Conservation (phyloP, 2,113 vertebrate species). For the Hippolais icterina region DNA sequence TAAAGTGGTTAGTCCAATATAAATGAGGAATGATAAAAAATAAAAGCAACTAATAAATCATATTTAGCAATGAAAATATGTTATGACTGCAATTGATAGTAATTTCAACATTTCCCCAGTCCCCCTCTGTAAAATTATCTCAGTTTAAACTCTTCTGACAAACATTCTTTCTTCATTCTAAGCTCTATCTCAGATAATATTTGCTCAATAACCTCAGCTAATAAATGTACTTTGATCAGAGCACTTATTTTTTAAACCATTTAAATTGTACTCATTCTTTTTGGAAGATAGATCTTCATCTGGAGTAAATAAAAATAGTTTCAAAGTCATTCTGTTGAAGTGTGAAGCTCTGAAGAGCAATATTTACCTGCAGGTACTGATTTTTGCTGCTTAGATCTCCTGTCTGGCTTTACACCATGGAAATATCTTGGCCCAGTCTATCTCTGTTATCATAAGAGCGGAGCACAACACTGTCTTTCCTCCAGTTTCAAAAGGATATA, state of each 20-base stretch:
- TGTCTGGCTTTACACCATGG: background rate
- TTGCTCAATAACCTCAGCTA: background rate
- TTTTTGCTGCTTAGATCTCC: background rate
- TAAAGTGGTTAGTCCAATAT: background rate
- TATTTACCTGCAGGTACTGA: background rate
- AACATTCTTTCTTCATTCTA: background rate
- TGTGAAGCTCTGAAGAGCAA: background rate
- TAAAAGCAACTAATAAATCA: slow-evolving; percentile 32
- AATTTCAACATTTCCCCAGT: background rate
- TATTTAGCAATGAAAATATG: slow-evolving; percentile 19
- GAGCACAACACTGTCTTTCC: background rate
- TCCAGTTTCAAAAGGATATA: background rate
- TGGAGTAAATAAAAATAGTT: background rate
- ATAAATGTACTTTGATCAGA: background rate
- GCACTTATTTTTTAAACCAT: background rate
- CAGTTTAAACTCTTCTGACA: slow-evolving; percentile 10
- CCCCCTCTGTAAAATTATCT: background rate
- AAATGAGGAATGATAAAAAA: slow-evolving; percentile 37
- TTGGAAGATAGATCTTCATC: background rate
- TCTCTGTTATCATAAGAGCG: background rate
- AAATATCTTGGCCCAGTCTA: background rate
- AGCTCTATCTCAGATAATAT: background rate
- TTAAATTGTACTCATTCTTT: background rate
- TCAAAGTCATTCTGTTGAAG: background rate
- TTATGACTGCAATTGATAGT: background rate